phyloP scores from a whole-genome alignment of 2,888 invertebrate genomes.

The Hyppa rectilinea region DNA sequence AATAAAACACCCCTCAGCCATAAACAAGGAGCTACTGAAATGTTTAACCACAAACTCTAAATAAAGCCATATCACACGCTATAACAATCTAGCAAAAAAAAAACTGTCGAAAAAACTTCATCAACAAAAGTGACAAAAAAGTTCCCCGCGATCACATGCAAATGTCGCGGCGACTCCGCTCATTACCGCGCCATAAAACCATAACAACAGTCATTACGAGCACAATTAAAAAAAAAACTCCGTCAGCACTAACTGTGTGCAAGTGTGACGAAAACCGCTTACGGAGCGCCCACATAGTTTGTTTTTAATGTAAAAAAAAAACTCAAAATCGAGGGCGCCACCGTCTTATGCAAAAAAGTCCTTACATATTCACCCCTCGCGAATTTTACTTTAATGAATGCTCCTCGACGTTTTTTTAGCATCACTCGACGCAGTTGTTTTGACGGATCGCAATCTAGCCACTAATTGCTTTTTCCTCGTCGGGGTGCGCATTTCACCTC shows the following conservation, averaged over 20 bases:
- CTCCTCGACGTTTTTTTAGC: conserved; percentile 85
- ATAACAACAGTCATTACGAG: conserved; percentile 89
- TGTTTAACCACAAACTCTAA: conserved; percentile 88
- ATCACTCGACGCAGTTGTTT: conserved; percentile 89
- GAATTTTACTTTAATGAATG: conserved; percentile 90
- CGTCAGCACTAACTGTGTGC: conserved; percentile 83
- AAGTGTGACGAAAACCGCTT: conserved; percentile 90
- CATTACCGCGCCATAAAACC: conserved; percentile 88
- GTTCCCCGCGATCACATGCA: conserved; percentile 87
- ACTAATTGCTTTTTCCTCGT: conserved; percentile 91
- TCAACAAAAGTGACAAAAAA: conserved; percentile 87
- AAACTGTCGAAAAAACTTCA: conserved; percentile 84
- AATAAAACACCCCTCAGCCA: conserved; percentile 84
- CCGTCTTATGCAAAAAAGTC: conserved; percentile 90
- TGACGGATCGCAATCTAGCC: conserved; percentile 91
- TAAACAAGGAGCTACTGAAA: conserved; percentile 87
- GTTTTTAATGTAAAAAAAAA: conserved; percentile 85
- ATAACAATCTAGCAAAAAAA: conserved; percentile 82
- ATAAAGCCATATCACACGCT: conserved; percentile 84
- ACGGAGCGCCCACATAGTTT: conserved; percentile 89
- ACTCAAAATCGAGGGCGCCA: conserved; percentile 85
- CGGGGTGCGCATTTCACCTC: conserved; percentile 87
- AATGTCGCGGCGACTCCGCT: conserved; percentile 86
- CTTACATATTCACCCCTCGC: conserved; percentile 91
- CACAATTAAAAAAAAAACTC: conserved; percentile 89